Base-by-base conservation (phyloP, 2,113 vertebrate species). In the Carassius auratus region DNA sequence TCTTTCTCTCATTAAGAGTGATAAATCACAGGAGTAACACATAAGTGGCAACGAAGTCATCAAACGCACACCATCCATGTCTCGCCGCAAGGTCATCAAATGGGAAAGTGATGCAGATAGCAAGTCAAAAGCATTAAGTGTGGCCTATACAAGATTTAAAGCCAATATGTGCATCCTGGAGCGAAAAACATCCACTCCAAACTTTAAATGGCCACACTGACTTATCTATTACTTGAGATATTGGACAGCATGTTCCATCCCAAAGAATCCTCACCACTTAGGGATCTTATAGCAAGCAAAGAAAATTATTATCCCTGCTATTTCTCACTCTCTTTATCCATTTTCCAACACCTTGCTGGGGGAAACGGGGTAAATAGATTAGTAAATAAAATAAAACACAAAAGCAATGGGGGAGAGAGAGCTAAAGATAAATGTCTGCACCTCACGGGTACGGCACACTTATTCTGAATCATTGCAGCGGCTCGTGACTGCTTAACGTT, bases 401-500 rank as follows among this genome's bases (percentile, higher is more conserved):
- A 74, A 84, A 73, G 57, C 82, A 52, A 69, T 75, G 59, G 61
- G 5, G 26, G 14, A 85, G 73, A 75, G 57, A 42, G 85, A 62
- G 38, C 17, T 78, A 55, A 83, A 81, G 88, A 86, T 62, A 71
- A 86, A 88, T 90, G 92, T 86, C 88, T 92, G 91, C 88, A 91
- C 85, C 89, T 90, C 86, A 87, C 87, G 91, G 91, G 91, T 91
- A 91, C 64, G 71, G 76, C 21, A 71, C 21, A 52, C 68, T 74
- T 87, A 89, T 92, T 93, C 87, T 89, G 89, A 92, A 91, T 90
- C 89, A 88, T 86, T 73, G 87, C 91, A 89, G 85, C 79, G 30
- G 87, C 87, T 86, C 73, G 74, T 76, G 84, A 76, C 89, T 87
- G 91, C 90, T 90, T 84, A 89, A 86, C 52, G 83, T 86, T 92